Evolutionary conservation across 2,797 vertebrate species (phyloP), one percentile per base, ranked within the genome.

Genomic region (Peromyscus nudipes): DNA sequence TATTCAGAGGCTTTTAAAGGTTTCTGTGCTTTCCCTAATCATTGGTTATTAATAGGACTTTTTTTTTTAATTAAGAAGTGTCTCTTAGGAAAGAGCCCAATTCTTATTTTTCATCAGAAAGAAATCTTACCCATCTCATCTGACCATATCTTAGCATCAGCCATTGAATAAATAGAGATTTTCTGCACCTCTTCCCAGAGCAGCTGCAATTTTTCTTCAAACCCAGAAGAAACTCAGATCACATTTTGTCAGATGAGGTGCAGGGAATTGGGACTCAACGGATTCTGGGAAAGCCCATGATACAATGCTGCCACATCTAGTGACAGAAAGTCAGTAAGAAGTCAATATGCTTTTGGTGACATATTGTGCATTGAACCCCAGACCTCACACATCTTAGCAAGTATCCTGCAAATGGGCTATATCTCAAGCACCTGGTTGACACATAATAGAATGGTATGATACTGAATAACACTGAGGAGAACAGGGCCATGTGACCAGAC

Each of bases 91-190:
- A 46, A 91, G 27, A 76, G 76, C n/a, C 10, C 17, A 89, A 86
- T 93, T 97, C 85, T 69, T 76, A 92, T 3, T 91, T 95, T 94
- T 95, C 71, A 65, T 87, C 75, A 95, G 73, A 81, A 95, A 81
- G 27, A 52, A 90, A 79, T 88, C 83, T 27, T 13, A 11, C 17
- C 60, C 12, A 10, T 67, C 17, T 80, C 83, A 87, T 84, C 75
- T 81, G 94, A 76, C 34, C n/a, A 1, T 9, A 62, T 37, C 57
- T 65, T 65, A 81, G 90, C 67, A 16, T 34, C 37, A 94, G 25
- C 0, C 89, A 37, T 94, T 97, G 73, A 80, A 73, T 67, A 95
- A 96, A 13, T 34, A 87, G 37, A 52, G 73, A 0, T 34, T 71
- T 96, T 94, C 65, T 88, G 52, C 1, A 52, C n/a, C 46, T 89